Evolutionary conservation across 92 coral and sea anemone species (phyloP), one percentile per base, ranked within the genome.

Genomic region (Umimayanthus kanabou): DNA sequence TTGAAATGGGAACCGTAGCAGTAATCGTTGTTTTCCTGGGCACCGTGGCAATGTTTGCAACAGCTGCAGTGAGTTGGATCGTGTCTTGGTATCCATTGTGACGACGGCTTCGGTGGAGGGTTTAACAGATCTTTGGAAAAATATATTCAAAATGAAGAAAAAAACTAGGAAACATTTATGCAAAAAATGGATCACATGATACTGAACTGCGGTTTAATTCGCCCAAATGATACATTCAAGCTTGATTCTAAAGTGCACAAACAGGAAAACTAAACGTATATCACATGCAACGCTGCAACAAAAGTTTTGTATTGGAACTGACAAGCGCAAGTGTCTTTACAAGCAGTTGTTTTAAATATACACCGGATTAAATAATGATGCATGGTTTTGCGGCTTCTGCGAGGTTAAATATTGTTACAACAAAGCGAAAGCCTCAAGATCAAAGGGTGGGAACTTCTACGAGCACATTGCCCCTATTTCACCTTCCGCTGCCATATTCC

Each of bases 11-110:
- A 33, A 65, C 84, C 37, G 72, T 93, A 14, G 92, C 96, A 47
- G 89, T 90, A n/a, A 64, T 92, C 28, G 88, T 95, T 13, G 92
- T 93, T 39, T 91, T 95, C 6, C 80, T 95, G 3, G 98, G 96
- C 79, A 90, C 94, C 4, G 85, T 92, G 3, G 96, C 92, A 23
- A 92, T 90, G 91, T 92, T 94, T 82, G 96, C 96, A 9, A 92
- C 98, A 8, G 98, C 98, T 26, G 98, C 93, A 0, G 66, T 95
- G 65, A 95, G 98, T 76, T 95, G 98, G 98, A 93, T 95, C 9
- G 96, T 93, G 1, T 95, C 98, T 0, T 95, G 98, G 98, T 95
- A 95, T 87, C 98, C 98, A 22, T 58, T 94, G 80, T 94, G 57
- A 89, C 81, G 20, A 28, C 18, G 47, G 18, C 33, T 28, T 47